Evolutionary conservation across 2,888 invertebrate genomes (phyloP), one percentile per base, ranked within the genome.

Genomic region (Drepanosiphum platanoidis): DNA sequence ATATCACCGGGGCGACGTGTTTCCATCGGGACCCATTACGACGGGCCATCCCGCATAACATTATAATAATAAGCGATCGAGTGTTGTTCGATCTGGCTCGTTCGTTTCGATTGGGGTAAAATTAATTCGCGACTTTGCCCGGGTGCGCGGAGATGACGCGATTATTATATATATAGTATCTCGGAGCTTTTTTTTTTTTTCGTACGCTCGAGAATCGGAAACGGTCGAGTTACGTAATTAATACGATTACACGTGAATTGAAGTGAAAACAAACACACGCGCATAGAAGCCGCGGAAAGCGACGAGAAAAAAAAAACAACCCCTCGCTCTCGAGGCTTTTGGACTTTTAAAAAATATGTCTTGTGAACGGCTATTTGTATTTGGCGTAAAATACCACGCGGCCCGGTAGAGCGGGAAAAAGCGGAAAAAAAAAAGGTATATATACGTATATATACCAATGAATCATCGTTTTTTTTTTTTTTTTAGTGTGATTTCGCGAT

Each of bases 401-500:
- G 36, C 27, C 22, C 18, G 58, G 18, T 64, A 15, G 70, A 3
- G 18, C 7, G 11, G 70, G 27, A 32, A 52, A 27, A 52, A 7
- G n/a, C 27, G 11, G 32, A 39, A 42, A 78, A 22, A 46, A 70
- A 34, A 30, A 39, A 64, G 64, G n/a, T 61, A n/a, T 39, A 77
- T 15, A 36, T 18, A 61, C 77, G 27, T 27, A 77, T 18, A 61
- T n/a, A n/a, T 61, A 15, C 22, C 13, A 80, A 80, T 32, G 36
- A 70, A 74, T 46, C 75, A n/a, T 74, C 83, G 18, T 84, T 46
- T 34, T 68, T 83, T 74, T n/a, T 84, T 46, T 34, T 68, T 32
- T 46, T 84, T 77, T 39, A 84, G 46, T 30, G 68, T 39, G 77
- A 77, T 70, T 84, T 68, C 36, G 39, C 22, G 52, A 84, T 77